phyloP scores from a whole-genome alignment of 2,797 vertebrate species.

The Sebastes nivosus region DNA sequence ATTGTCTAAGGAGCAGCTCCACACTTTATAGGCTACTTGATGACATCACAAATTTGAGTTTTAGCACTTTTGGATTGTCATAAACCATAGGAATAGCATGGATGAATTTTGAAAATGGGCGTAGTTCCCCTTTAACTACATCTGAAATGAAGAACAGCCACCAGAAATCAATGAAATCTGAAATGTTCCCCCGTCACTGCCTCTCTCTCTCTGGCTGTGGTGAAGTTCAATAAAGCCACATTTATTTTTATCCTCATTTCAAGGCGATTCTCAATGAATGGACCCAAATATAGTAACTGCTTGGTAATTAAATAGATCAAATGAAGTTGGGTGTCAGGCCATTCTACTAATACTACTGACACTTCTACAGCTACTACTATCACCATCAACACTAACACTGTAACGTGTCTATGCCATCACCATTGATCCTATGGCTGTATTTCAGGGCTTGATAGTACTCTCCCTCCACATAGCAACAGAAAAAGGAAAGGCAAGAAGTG shows the following conservation, averaged over 20 bases:
- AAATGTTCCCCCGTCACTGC: no score
- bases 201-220: neutral
- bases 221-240: neutral
- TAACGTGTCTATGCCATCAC: neutral
- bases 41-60: neutral
- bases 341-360: neutral
- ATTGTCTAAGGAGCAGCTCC: neutral
- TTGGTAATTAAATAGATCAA: neutral
- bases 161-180: neutral
- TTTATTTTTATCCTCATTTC: no score
- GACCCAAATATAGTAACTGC: neutral
- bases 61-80: neutral
- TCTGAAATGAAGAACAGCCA: neutral
- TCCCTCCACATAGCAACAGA: conserved; percentile 13
- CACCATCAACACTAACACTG: neutral
- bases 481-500: conserved; percentile 9
- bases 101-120: neutral
- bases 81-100: neutral
- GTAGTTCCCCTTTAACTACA: neutral
- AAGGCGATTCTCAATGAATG: neutral
- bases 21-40: neutral
- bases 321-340: neutral
- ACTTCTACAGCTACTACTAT: neutral
- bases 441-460: neutral
- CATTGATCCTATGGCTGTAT: neutral